Base-by-base conservation (phyloP, 2,888 invertebrate species). In the Hedya salicella region DNA sequence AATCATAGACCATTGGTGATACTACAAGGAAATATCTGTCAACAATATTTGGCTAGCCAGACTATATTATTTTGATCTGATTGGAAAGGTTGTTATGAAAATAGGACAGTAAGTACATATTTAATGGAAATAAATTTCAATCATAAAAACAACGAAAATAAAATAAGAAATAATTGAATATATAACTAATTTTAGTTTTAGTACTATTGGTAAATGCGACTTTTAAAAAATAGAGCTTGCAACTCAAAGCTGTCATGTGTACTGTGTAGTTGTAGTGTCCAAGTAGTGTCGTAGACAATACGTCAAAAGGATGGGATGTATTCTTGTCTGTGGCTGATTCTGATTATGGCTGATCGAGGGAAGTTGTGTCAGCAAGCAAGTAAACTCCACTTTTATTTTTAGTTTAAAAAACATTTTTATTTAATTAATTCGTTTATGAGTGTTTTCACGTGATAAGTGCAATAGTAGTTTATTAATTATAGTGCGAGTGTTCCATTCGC, bases 361-460 rank as follows among this genome's bases (percentile, higher is more conserved):
- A 71, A 73, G 73, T 63, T 70, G 71, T 68, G 72, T 70, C 70
- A 68, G 64, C 66, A 66, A n/a, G n/a, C n/a, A n/a, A n/a, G n/a
- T n/a, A n/a, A 54, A 54, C 60, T 57, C 65, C 50, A 32, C 67
- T 36, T 63, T 69, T 64, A 49, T 67, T 67, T 69, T 69, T 66
- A 67, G 52, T 71, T 69, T 59, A 59, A 61, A 62, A 68, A 67
- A 46, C n/a, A 59, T 71, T 67, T 69, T 69, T 62, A 57, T 64
- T 61, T 60, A 62, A 60, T 62, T 42, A 63, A n/a, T 66, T 68
- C 63, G 59, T 46, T 36, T 69, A 61, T 46, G 64, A 64, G 61
- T 64, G 50, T 49, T 30, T 36, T 62, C 49, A 53, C 67, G 70
- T 64, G 71, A 67, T 68, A 69, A 68, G 70, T 70, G 61, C 61